Conservation (phyloP, 2,888 invertebrate genomes). For the Ligdia adustata region DNA sequence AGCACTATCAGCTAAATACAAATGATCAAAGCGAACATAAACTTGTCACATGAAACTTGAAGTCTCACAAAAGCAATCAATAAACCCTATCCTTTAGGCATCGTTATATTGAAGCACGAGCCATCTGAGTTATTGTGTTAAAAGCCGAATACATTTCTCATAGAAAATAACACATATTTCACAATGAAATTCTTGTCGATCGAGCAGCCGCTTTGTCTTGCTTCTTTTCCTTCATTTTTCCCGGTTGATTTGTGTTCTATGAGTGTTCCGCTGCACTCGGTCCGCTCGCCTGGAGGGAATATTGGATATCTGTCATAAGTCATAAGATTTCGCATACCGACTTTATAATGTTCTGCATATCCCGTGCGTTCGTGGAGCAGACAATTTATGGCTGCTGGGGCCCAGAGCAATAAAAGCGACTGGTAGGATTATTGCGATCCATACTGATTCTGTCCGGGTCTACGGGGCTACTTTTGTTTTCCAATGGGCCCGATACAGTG, state of each 20-base stretch:
- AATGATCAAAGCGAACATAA: too few relatives aligned
- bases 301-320: conserved; percentile 77
- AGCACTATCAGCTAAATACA: too few relatives aligned
- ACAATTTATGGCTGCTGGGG: conserved; percentile 43
- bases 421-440: conserved; percentile 29
- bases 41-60: too few relatives aligned
- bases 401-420: conserved; percentile 35
- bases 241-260: conserved; percentile 71
- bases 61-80: conserved; percentile 6
- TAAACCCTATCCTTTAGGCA: conserved; percentile 2
- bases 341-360: conserved; percentile 61
- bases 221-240: conserved; percentile 63
- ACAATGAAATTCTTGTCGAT: conserved; percentile 72
- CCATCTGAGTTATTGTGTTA: conserved; percentile 61
- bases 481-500: too few relatives aligned
- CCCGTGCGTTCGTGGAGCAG: conserved; percentile 42
- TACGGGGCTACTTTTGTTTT: too few relatives aligned
- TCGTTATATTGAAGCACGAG: conserved; percentile 38
- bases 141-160: conserved; percentile 67
- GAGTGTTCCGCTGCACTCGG: conserved; percentile 66
- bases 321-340: conserved; percentile 66
- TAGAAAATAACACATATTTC: conserved; percentile 73
- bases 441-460: conserved; percentile 22
- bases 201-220: conserved; percentile 69
- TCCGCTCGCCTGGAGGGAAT: conserved; percentile 57